A percentile compares a stretch with the other conserved stretches of the same genome.
Evolutionary conservation across 2,113 vertebrate species (phyloP).

Genomic region (Lycaon pictus): DNA sequence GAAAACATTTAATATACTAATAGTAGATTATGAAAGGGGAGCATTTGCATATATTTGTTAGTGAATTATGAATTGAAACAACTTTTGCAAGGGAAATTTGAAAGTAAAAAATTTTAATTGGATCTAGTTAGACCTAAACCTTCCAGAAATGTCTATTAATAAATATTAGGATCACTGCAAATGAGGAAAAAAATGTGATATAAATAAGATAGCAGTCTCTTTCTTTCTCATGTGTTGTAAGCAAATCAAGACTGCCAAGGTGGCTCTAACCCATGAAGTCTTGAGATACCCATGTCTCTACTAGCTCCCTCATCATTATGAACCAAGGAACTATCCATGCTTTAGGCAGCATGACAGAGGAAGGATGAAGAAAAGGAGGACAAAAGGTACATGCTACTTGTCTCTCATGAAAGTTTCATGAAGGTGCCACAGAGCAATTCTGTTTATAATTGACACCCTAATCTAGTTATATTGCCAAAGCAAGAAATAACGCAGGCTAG

Average conservation of each 20-base stretch:
- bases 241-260: neutral
- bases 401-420: neutral
- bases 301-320: neutral
- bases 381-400: neutral
- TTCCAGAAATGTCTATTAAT: neutral
- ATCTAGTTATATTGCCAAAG: neutral
- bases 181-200: neutral
- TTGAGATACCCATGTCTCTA: neutral
- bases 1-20: neutral
- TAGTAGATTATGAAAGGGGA: neutral
- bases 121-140: neutral
- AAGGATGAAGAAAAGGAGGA: neutral
- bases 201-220: neutral
- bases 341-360: neutral
- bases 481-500: neutral
- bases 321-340: neutral
- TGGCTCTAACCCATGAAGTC: neutral
- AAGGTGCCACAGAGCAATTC: neutral
- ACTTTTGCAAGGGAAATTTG: neutral
- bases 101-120: neutral
- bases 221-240: neutral
- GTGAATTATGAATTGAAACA: neutral
- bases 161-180: neutral
- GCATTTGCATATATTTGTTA: neutral
- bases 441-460: neutral